Conservation (phyloP, 2,888 invertebrate genomes). For the Gryllus longicercus region DNA sequence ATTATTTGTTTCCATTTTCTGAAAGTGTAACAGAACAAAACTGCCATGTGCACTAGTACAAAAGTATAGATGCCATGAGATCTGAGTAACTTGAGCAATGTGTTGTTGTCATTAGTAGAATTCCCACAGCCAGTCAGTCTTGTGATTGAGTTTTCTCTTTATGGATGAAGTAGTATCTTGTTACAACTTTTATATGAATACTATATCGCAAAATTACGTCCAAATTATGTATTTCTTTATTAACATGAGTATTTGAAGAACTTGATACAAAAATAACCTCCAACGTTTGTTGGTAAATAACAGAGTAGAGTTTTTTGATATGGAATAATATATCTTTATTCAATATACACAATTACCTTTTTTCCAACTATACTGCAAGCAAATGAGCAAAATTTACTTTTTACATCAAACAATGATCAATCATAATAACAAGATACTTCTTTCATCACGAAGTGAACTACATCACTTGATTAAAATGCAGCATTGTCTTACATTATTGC, state of each 20-base stretch:
- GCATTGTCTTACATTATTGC: neutral
- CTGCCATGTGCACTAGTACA: neutral
- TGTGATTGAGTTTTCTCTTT: constrained; percentile 23
- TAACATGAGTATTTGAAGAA: too few species aligned
- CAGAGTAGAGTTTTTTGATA: too few species aligned
- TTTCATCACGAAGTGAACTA: neutral
- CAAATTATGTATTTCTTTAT: too few species aligned
- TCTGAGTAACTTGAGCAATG: constrained; percentile 11
- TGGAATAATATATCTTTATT: too few species aligned
- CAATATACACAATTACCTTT: too few species aligned
- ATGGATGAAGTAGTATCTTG: neutral
- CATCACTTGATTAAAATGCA: neutral
- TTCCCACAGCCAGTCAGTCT: constrained; percentile 34
- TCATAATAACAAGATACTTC: neutral
- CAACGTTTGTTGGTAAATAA: too few species aligned
- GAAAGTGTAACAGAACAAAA: neutral
- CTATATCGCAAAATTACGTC: too few species aligned
- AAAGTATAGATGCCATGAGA: constrained; percentile 1
- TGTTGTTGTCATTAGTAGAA: constrained; percentile 21
- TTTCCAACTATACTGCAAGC: too few species aligned
- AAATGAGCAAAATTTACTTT: too few species aligned
- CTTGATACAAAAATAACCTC: too few species aligned
- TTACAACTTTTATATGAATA: neutral
- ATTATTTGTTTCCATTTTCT: neutral
- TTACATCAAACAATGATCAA: too few species aligned